Base-by-base conservation (phyloP, 2,888 invertebrate genomes). In the Latrodectus elegans region DNA sequence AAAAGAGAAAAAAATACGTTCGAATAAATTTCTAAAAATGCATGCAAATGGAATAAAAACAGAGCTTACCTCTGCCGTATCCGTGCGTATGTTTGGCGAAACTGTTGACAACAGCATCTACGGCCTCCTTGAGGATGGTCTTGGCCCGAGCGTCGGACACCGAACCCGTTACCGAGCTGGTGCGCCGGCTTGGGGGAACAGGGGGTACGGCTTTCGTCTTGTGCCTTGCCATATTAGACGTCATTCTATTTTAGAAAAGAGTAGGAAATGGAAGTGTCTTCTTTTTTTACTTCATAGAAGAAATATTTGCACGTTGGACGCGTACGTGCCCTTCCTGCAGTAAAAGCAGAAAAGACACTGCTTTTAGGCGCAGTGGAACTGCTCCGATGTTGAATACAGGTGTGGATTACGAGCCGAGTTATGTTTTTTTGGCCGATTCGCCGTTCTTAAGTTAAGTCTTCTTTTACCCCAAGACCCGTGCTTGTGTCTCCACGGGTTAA, bases 61-160 rank as follows among this genome's bases (percentile, higher is more conserved):
- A 38, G 38, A 38, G n/a, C 92, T 93, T 92, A 95, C 95, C 95
- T 94, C 95, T 92, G 89, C 95, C 95, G 91, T 95, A 95, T 89
- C 95, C 95, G 92, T 95, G 95, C 64, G 94, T 94, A 91, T 95
- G 95, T 91, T 95, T 95, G 53, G 95, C 95, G 92, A 95, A 95
- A 92, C 95, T 95, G 92, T 95, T 95, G 90, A 95, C 95, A 74
- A 95, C 95, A 17, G 95, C 95, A 92, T 95, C 95, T 26, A 95
- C 95, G n/a, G 95, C 95, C 91, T 95, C 95, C 91, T 94, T 94
- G 78, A 95, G 93, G 82, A 93, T 92, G 65, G 92, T 92, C 89
- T 91, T 91, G 77, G 91, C 90, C 60, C 89, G 84, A n/a, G 89
- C 90, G 88, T 90, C 90, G 74, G 90, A 89, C 79, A 89, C 84